These are phyloP conservation scores for Ailurus styani DNA, from an alignment of 2,113 vertebrate species.

Conservation along the genomic window DNA sequence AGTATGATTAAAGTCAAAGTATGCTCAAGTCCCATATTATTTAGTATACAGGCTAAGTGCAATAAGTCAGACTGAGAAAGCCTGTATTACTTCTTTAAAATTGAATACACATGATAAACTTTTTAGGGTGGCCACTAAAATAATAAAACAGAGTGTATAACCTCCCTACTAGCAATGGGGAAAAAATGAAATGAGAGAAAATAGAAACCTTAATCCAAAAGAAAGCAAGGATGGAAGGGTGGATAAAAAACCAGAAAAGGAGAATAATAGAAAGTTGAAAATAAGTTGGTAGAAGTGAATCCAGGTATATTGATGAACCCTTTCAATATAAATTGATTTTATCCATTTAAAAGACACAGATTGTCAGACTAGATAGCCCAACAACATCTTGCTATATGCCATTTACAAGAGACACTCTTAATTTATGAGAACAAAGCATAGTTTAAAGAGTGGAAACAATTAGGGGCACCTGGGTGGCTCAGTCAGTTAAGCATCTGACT, in stretches of 20 bases:
- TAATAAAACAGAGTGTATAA: neutral
- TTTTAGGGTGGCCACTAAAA: neutral
- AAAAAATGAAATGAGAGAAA: neutral
- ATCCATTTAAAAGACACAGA: neutral
- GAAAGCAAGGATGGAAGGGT: neutral
- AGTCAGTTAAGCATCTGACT: neutral
- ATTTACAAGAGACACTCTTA: neutral
- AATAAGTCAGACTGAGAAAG: neutral
- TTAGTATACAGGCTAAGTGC: neutral
- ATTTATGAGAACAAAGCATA: neutral
- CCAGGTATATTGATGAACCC: neutral
- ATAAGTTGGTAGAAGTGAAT: neutral
- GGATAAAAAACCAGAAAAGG: neutral
- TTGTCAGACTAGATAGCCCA: neutral
- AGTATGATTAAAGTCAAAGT: neutral
- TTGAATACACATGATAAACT: neutral
- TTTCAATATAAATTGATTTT: neutral
- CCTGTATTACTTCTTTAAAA: neutral
- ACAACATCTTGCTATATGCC: neutral
- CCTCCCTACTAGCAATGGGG: neutral
- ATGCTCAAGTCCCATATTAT: neutral
- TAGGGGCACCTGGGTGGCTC: neutral
- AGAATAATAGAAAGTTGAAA: neutral
- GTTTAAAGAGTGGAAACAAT: neutral
- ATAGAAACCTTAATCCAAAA: neutral